These are phyloP conservation scores for Phacellophora camtschatica DNA, from an alignment of 30 jellyfish, hydroid and myxozoan genomes.

Conservation along the genomic window DNA sequence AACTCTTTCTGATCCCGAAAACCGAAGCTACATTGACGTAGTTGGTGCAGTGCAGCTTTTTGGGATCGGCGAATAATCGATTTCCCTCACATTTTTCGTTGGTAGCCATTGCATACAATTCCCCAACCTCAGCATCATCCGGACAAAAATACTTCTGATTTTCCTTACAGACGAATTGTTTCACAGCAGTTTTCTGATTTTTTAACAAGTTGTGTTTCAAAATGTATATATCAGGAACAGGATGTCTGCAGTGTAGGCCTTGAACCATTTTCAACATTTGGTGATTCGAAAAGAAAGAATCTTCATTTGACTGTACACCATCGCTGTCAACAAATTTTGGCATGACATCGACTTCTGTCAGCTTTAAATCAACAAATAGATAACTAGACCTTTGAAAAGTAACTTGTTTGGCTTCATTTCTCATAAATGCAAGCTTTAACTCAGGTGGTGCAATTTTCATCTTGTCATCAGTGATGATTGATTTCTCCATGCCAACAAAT, in stretches of 20 bases:
- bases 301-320: background rate
- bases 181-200: background rate
- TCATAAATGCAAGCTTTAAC: background rate
- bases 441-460: background rate
- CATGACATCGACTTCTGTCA: slow-evolving; percentile 5
- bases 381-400: background rate
- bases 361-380: background rate
- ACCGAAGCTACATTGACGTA: slow-evolving; percentile 2
- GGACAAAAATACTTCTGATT: background rate
- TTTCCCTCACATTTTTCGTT: background rate
- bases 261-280: background rate
- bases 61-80: background rate
- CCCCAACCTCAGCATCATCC: slow-evolving; percentile 8
- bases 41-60: slow-evolving; percentile 14
- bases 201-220: slow-evolving; percentile 9
- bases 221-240: slow-evolving; percentile 6
- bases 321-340: slow-evolving; percentile 35
- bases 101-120: background rate
- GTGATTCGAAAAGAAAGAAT: background rate
- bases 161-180: background rate
- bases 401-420: background rate
- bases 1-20: background rate
- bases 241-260: slow-evolving; percentile 18
- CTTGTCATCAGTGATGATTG: slow-evolving; percentile 24
- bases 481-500: background rate